Conservation (phyloP, 2,113 vertebrate species). For the Cyanoderma ruficeps region DNA sequence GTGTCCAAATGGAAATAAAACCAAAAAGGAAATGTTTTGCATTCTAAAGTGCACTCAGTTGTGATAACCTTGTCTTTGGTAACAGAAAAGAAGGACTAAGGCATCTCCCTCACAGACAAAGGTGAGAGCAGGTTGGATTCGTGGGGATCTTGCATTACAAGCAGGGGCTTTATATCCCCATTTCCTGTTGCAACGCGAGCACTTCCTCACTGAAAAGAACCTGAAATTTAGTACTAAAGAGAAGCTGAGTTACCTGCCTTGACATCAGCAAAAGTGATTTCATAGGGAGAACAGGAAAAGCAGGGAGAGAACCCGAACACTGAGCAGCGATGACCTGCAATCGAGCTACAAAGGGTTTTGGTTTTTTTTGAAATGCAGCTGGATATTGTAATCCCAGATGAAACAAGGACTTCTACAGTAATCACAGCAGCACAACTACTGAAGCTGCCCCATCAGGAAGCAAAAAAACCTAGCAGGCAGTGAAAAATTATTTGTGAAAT, state of each 20-base stretch:
- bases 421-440: background rate
- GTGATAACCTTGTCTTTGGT: background rate
- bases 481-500: background rate
- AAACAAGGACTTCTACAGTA: background rate
- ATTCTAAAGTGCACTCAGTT: background rate
- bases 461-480: background rate
- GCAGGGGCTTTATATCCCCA: background rate
- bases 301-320: background rate
- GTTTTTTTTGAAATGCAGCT: background rate
- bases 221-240: background rate
- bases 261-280: background rate
- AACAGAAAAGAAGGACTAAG: background rate
- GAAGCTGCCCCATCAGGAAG: background rate
- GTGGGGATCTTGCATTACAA: background rate
- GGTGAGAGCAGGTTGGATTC: background rate
- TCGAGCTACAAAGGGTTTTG: background rate
- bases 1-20: background rate
- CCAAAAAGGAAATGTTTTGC: background rate
- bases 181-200: background rate
- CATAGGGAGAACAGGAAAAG: background rate
- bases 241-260: background rate
- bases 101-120: background rate
- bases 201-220: background rate
- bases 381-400: background rate
- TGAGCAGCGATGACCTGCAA: background rate